phyloP scores from a whole-genome alignment of 2,888 invertebrate species.

The Pterobdella sp. region DNA sequence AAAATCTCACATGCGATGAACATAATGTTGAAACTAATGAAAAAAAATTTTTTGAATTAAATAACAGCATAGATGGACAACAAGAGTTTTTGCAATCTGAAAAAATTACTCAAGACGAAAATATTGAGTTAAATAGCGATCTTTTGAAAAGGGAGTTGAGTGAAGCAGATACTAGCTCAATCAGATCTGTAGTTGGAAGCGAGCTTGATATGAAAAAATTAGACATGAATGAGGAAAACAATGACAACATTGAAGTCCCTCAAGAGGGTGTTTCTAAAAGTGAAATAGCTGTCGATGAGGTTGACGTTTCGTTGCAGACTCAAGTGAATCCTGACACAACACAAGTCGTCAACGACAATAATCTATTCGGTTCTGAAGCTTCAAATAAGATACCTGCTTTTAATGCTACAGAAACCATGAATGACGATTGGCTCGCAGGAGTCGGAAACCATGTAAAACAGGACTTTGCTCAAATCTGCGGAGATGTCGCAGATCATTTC shows the following conservation, averaged over 20 bases:
- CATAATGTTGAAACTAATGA: not conserved
- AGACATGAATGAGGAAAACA: not conserved
- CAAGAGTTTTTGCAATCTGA: too few species aligned
- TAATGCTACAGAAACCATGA: constrained; percentile 7
- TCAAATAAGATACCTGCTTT: constrained; percentile 11
- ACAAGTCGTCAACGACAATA: not conserved
- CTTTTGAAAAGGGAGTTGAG: not conserved
- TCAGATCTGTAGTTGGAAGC: not conserved
- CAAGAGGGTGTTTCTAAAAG: not conserved
- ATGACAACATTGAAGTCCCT: not conserved
- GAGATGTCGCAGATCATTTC: constrained; percentile 20
- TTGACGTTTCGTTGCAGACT: not conserved
- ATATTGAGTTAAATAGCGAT: not conserved
- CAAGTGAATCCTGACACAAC: not conserved
- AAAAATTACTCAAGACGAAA: not conserved
- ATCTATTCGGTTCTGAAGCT: not conserved
- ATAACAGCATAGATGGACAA: too few species aligned
- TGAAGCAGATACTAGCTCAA: constrained; percentile 1
- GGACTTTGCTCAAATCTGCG: constrained; percentile 22
- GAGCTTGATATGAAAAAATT: not conserved
- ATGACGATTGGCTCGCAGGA: not conserved
- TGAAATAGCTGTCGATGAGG: not conserved
- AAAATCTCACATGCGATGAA: not conserved
- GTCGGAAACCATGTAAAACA: not conserved
- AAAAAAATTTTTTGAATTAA: not conserved